A percentile compares a stretch with the other conserved stretches of the same genome.
These are phyloP conservation scores for Neosalanx taihuensis DNA, from an alignment of 2,797 vertebrate species.

Conservation along the genomic window DNA sequence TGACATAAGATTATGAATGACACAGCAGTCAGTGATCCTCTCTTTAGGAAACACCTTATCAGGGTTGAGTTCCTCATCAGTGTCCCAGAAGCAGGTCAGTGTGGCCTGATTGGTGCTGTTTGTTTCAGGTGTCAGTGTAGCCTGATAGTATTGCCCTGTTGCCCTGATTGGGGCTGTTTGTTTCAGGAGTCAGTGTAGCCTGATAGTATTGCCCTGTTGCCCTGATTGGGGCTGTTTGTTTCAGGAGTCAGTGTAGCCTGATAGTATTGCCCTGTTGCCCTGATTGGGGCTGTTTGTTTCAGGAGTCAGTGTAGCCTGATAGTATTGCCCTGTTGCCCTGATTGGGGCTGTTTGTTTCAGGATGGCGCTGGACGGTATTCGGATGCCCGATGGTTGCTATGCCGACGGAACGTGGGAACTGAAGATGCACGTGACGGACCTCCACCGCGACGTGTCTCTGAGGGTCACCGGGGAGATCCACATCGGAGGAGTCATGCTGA, in stretches of 20 bases:
- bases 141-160: no score
- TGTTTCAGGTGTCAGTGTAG: conserved; percentile 73
- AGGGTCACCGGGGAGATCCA: conserved; percentile 97
- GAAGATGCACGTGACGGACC: conserved; percentile 95
- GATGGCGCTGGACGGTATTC: conserved; percentile 98
- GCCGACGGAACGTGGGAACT: conserved; percentile 98
- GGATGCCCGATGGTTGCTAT: conserved; percentile 99
- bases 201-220: no score
- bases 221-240: no score
- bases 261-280: no score
- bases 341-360: conserved; percentile 48
- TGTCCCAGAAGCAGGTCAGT: not conserved
- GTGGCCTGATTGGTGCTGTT: conserved; percentile 23
- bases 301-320: no score
- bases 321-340: not conserved
- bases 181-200: no score
- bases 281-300: no score
- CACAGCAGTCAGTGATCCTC: not conserved
- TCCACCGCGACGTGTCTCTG: conserved; percentile 92
- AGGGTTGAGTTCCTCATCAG: not conserved
- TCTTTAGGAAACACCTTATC: not conserved
- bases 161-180: no score
- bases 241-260: no score
- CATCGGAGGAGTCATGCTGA: conserved; percentile 98
- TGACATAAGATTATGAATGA: not conserved